Evolutionary conservation across 35 echinoderm and acorn worm genomes (phyloP).

Genomic region (Ophioderma brevispina): DNA sequence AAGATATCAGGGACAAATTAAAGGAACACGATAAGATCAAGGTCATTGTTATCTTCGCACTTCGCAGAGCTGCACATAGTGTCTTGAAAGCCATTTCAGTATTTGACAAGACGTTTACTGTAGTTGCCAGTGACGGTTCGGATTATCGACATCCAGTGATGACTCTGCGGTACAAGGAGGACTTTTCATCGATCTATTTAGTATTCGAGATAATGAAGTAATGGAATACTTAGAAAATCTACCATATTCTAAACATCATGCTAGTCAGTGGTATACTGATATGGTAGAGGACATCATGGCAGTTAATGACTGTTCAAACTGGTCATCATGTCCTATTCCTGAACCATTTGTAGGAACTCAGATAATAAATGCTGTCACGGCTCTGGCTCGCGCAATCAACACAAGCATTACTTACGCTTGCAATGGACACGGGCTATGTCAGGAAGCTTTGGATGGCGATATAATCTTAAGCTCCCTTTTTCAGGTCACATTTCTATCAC

Average conservation of each 20-base stretch:
- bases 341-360: background rate
- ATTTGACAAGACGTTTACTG: background rate
- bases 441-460: background rate
- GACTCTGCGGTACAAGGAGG: background rate
- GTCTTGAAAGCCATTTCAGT: background rate
- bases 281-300: background rate
- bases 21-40: background rate
- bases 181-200: background rate
- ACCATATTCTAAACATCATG: background rate
- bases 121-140: constrained; percentile 31
- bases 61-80: background rate
- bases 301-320: background rate
- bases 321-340: background rate
- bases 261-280: background rate
- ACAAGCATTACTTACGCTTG: background rate
- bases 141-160: background rate
- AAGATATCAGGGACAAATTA: constrained; percentile 1
- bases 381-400: constrained; percentile 23
- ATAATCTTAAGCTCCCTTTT: background rate
- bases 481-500: background rate
- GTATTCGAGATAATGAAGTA: background rate
- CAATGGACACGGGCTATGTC: background rate
- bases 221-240: background rate
- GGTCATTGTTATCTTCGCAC: constrained; percentile 21
- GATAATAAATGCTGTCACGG: constrained; percentile 16